A percentile compares a stretch with the other conserved stretches of the same genome.
phyloP scores from a whole-genome alignment of 2,797 vertebrate genomes.

The Micropoecilia bifurca region DNA sequence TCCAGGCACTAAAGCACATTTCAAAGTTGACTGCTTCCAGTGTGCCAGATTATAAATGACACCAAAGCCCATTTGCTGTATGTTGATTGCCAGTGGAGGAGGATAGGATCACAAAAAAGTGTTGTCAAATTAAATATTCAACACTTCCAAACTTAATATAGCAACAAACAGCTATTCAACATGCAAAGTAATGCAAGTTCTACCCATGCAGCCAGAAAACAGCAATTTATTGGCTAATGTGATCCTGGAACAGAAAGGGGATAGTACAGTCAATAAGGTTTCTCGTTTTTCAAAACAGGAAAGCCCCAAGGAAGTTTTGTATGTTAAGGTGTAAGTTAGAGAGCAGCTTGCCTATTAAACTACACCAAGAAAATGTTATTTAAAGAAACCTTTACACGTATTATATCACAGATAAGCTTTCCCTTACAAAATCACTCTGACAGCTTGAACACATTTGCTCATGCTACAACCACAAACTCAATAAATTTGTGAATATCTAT shows the following conservation, averaged over 20 bases:
- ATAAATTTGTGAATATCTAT: neutral
- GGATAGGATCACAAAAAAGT: slow-evolving; percentile 15
- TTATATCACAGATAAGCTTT: neutral
- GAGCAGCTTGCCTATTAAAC: neutral
- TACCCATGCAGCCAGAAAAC: neutral
- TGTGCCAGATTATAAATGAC: slow-evolving; percentile 60
- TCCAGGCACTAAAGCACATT: slow-evolving; percentile 74
- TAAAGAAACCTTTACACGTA: neutral
- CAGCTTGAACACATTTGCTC: neutral
- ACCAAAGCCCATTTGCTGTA: slow-evolving; percentile 47
- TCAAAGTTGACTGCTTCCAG: slow-evolving; percentile 73
- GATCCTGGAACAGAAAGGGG: no score
- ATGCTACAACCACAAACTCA: neutral
- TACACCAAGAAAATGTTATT: neutral
- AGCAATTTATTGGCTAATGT: neutral
- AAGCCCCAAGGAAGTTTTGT: neutral
- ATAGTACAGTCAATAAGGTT: neutral
- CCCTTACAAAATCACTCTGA: neutral
- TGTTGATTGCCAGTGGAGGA: slow-evolving; percentile 33
- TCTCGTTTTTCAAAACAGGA: neutral
- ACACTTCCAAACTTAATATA: neutral
- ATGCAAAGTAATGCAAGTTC: slow-evolving; percentile 2
- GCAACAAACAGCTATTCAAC: neutral
- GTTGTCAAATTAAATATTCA: neutral
- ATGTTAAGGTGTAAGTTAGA: neutral